phyloP scores from a whole-genome alignment of 2,113 vertebrate genomes.

The Sceloporus undulatus region DNA sequence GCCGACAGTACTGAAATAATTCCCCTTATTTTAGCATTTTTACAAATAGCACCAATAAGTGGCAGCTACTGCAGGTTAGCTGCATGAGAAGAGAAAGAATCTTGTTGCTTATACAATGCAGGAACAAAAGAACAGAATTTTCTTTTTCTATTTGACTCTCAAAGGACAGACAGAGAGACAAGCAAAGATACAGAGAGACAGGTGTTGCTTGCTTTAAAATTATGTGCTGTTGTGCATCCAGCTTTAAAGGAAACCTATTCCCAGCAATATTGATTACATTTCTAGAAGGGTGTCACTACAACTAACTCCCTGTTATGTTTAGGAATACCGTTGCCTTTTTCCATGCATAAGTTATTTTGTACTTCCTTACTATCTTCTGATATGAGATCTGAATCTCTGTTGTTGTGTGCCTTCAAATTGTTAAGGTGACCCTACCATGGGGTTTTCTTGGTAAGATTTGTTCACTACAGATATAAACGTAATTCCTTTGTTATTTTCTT shows the following conservation, averaged over 20 bases:
- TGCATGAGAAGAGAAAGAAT: not conserved
- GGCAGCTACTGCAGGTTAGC: not conserved
- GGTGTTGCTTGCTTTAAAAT: not conserved
- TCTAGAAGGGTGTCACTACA: not conserved
- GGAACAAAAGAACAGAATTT: not conserved
- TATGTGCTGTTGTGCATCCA: not conserved
- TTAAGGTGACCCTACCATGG: too few species aligned
- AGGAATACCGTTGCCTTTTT: not conserved
- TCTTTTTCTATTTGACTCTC: not conserved
- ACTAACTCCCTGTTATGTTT: not conserved
- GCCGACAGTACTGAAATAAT: not conserved
- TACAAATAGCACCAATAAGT: not conserved
- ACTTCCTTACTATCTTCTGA: not conserved
- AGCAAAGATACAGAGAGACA: not conserved
- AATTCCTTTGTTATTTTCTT: too few species aligned
- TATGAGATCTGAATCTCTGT: not conserved
- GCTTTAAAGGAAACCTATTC: not conserved
- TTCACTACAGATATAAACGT: too few species aligned
- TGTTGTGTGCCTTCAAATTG: too few species aligned
- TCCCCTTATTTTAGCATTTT: not conserved
- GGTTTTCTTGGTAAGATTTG: too few species aligned
- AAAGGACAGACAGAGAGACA: not conserved
- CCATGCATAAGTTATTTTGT: not conserved
- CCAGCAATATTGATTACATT: not conserved
- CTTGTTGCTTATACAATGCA: not conserved